phyloP scores from a whole-genome alignment of 2,113 vertebrate species.

The Perccottus glenii region DNA sequence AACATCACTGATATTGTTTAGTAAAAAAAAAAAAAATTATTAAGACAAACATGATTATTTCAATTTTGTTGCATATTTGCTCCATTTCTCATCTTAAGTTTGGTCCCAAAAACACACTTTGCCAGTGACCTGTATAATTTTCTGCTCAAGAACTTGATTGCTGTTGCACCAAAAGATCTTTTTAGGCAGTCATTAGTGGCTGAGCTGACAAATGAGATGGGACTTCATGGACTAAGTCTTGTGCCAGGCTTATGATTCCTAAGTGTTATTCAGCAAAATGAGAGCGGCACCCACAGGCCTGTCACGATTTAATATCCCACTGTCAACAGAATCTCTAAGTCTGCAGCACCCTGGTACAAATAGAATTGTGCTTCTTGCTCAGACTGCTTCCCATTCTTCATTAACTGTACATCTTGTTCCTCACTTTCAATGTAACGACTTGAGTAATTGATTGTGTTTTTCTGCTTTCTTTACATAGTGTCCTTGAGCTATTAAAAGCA shows the following conservation, averaged over 20 bases:
- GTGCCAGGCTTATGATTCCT: conserved; percentile 37
- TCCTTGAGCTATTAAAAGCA: conserved; percentile 51
- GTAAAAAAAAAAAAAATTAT: no score
- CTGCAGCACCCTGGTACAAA: conserved; percentile 26
- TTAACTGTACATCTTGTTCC: conserved; percentile 9
- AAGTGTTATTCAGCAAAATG: conserved; percentile 44
- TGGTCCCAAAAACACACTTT: conserved; percentile 11
- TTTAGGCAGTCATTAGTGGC: conserved; percentile 25
- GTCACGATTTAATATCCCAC: conserved; percentile 49
- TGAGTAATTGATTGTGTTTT: conserved; percentile 48
- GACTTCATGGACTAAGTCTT: conserved; percentile 18
- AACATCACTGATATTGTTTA: no score
- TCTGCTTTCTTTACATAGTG: conserved; percentile 45
- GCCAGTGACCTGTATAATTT: conserved; percentile 19
- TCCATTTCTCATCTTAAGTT: conserved; percentile 31
- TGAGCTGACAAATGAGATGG: conserved; percentile 20
- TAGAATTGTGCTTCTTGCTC: conserved; percentile 25
- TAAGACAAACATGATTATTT: no score
- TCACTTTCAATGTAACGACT: conserved; percentile 17
- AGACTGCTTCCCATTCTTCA: conserved; percentile 19
- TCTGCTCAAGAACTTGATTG: conserved; percentile 37
- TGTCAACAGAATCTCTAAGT: conserved; percentile 45
- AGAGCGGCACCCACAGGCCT: conserved; percentile 40
- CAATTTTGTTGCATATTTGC: conserved; percentile 43
- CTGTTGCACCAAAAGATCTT: conserved; percentile 26